Evolutionary conservation across 1,140 invertebrate genomes (phyloP), one percentile per base, ranked within the genome.

Genomic region (Tetragonula clypearis): DNA sequence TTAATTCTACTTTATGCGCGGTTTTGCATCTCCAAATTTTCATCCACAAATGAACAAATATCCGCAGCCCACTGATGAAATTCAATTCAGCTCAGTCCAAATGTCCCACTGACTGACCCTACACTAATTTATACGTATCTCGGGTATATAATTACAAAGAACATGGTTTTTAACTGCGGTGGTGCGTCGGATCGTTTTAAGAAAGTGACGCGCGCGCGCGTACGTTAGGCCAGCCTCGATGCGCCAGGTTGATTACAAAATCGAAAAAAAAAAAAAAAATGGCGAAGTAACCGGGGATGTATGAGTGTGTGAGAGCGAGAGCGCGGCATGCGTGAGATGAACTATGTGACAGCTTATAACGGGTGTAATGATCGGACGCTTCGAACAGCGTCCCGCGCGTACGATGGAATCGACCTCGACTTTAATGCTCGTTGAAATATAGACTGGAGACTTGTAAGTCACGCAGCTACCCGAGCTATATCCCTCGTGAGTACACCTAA

Each of bases 321-420:
- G 19, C 41, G 53, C 19, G 65, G 78, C 26, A 62, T 82, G 58
- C 56, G n/a, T 35, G 79, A 79, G 86, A 88, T 88, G 87, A 88
- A 74, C 86, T 88, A 88, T 88, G 79, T 72, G 87, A 88, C 87
- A 88, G 87, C 82, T 85, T 85, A 53, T 88, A 88, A 88, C 87
- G 87, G 87, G 87, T 41, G 78, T 88, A 88, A 86, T 80, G 87
- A 88, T 88, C 86, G 82, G 71, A 79, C 60, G 71, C 72, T 65
- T 69, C 76, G 71, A 82, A 79, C 79, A 53, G n/a, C 81, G 66
- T 68, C 49, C 23, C n/a, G 30, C 65, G n/a, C 35, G 15, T 49
- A 49, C 56, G 86, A 84, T 87, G 86, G 73, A 88, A 87, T 88
- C 86, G 77, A 72, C 71, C 80, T 86, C 86, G 86, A 87, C 87